phyloP scores from a whole-genome alignment of 2,888 invertebrate species.

The Sylvicola fuscatus region DNA sequence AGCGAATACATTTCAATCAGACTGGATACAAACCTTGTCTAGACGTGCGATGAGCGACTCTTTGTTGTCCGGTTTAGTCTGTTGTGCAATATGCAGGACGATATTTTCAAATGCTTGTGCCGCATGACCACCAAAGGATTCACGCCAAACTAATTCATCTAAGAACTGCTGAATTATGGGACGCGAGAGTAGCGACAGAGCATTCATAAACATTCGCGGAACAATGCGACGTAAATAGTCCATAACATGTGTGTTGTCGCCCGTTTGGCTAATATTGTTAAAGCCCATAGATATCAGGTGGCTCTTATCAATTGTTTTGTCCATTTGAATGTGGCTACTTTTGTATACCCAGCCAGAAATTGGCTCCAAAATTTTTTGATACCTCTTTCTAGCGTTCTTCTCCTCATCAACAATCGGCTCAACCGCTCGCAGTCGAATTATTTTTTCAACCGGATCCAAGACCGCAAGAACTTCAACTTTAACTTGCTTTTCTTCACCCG shows the following conservation, averaged over 20 bases:
- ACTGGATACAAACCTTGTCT: slow-evolving; percentile 30
- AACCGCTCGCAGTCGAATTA: slow-evolving; percentile 58
- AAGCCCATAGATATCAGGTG: slow-evolving; percentile 63
- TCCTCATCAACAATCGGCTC: slow-evolving; percentile 64
- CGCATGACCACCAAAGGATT: slow-evolving; percentile 60
- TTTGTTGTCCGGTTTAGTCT: slow-evolving; percentile 45
- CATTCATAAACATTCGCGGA: slow-evolving; percentile 81
- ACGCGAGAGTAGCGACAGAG: slow-evolving; percentile 55
- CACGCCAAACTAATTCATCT: slow-evolving; percentile 78
- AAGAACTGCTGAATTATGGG: slow-evolving; percentile 80
- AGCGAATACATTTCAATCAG: background rate
- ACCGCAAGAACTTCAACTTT: slow-evolving; percentile 78
- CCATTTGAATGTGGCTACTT: slow-evolving; percentile 56
- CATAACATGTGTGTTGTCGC: slow-evolving; percentile 61
- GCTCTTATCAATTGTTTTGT: slow-evolving; percentile 64
- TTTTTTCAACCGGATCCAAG: slow-evolving; percentile 49
- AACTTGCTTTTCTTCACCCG: slow-evolving; percentile 52
- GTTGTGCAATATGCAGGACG: slow-evolving; percentile 55
- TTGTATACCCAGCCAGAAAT: slow-evolving; percentile 59
- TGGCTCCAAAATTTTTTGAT: slow-evolving; percentile 65
- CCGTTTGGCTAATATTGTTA: slow-evolving; percentile 47
- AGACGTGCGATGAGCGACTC: slow-evolving; percentile 39
- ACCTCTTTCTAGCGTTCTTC: slow-evolving; percentile 57
- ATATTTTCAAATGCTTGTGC: slow-evolving; percentile 64
- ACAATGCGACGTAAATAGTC: slow-evolving; percentile 69